Evolutionary conservation across 1,140 invertebrate genomes (phyloP).

Genomic region (Meloidogyne floridensis): DNA sequence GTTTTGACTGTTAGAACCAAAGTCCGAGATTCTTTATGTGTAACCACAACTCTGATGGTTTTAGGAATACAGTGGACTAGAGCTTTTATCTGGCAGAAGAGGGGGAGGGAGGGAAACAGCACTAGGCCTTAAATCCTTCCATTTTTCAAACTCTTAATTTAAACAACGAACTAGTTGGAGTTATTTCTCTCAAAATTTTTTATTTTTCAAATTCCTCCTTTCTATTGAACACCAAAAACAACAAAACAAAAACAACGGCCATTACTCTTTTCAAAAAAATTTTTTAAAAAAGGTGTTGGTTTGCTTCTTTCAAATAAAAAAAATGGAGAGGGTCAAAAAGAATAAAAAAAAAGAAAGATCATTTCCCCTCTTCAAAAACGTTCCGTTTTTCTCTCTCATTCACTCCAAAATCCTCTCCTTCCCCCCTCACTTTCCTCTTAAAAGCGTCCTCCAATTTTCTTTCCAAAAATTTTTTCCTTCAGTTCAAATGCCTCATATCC

Average conservation of each 20-base stretch:
- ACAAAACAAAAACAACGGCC: neutral
- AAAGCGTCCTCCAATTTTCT: conserved; percentile 8
- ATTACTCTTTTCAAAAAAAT: neutral
- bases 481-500: conserved; percentile 6
- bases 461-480: neutral
- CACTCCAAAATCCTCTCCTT: neutral
- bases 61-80: no score
- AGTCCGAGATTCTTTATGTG: no score
- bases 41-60: no score
- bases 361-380: neutral
- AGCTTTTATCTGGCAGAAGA: no score
- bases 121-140: no score
- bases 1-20: no score
- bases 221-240: neutral
- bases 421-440: neutral
- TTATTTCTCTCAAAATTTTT: neutral
- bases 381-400: neutral
- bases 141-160: neutral
- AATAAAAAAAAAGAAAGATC: neutral
- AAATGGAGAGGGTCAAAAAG: conserved; percentile 1
- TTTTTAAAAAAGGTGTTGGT: neutral
- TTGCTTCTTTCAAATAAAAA: neutral
- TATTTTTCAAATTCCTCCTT: neutral
- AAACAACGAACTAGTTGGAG: neutral
- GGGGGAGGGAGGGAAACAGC: no score